These are phyloP conservation scores for Ctenicera cuprea DNA, from an alignment of 2,888 invertebrate species.

Conservation along the genomic window DNA sequence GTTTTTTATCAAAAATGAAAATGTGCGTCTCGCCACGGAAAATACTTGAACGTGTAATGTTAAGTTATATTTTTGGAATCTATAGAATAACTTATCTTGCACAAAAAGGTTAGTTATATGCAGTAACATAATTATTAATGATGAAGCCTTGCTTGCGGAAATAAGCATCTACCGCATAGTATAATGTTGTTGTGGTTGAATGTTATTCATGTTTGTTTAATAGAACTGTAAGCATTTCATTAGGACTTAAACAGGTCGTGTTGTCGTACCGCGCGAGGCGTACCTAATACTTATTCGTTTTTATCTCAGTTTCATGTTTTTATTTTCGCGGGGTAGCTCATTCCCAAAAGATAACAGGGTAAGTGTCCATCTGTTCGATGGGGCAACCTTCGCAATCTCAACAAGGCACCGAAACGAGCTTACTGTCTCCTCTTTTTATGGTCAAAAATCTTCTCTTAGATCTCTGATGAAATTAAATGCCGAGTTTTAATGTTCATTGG, in stretches of 20 bases:
- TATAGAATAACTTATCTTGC: too few relatives aligned
- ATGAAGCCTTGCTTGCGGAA: neutral
- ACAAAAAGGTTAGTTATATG: too few relatives aligned
- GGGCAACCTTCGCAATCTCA: constrained; percentile 64
- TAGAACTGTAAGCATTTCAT: constrained; percentile 34
- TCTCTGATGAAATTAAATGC: constrained; percentile 75
- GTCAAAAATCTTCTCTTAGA: constrained; percentile 74
- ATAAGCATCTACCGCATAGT: neutral
- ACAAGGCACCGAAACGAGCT: constrained; percentile 61
- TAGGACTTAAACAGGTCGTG: constrained; percentile 22
- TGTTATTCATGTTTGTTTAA: constrained; percentile 18
- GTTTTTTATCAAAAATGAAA: too few relatives aligned
- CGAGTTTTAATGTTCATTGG: constrained; percentile 75
- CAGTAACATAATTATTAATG: too few relatives aligned
- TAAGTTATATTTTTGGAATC: too few relatives aligned
- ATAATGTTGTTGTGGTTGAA: neutral
- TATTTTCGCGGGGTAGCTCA: constrained; percentile 60
- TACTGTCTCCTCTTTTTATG: constrained; percentile 71
- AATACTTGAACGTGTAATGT: too few relatives aligned
- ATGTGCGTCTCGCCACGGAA: too few relatives aligned
- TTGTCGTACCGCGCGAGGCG: constrained; percentile 3
- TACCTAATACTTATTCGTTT: constrained; percentile 42
- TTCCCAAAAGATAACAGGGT: constrained; percentile 52
- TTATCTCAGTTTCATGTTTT: constrained; percentile 67
- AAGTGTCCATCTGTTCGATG: constrained; percentile 70